phyloP scores from a whole-genome alignment of 1,140 invertebrate genomes.

The Trissolcus basalis region DNA sequence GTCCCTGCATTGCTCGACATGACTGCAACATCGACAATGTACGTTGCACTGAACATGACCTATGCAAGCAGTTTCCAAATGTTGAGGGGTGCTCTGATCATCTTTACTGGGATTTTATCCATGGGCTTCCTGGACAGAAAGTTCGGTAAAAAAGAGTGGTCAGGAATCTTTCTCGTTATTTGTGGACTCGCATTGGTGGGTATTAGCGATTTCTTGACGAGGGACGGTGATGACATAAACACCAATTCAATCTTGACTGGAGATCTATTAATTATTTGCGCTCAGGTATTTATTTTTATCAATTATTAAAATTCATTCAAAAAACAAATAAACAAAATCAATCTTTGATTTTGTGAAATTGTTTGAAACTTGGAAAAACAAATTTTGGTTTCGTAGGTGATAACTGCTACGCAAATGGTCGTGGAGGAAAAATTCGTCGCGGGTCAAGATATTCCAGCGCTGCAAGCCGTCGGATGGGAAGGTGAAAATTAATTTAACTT shows the following conservation, averaged over 20 bases:
- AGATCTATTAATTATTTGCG: slow-evolving; percentile 93
- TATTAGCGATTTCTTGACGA: slow-evolving; percentile 82
- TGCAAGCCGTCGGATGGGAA: slow-evolving; percentile 95
- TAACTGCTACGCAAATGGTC: slow-evolving; percentile 95
- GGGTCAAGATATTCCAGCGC: slow-evolving; percentile 87
- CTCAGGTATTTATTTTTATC: slow-evolving; percentile 77
- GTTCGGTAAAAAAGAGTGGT: slow-evolving; percentile 85
- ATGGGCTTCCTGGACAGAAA: slow-evolving; percentile 88
- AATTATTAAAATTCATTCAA: not conserved
- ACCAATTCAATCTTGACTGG: slow-evolving; percentile 92
- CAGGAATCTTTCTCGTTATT: slow-evolving; percentile 88
- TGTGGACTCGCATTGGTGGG: slow-evolving; percentile 90
- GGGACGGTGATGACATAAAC: slow-evolving; percentile 75
- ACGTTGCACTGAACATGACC: slow-evolving; percentile 93
- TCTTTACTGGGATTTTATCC: slow-evolving; percentile 94
- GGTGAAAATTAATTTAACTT: slow-evolving; percentile 78
- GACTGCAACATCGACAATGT: slow-evolving; percentile 89
- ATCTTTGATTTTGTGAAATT: too few relatives aligned
- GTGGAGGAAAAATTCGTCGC: slow-evolving; percentile 94
- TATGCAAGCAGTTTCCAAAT: slow-evolving; percentile 97
- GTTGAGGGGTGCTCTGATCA: slow-evolving; percentile 95
- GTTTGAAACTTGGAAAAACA: too few relatives aligned
- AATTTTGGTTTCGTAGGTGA: slow-evolving; percentile 78
- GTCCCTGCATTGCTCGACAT: slow-evolving; percentile 92
- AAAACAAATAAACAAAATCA: too few relatives aligned